A percentile compares a stretch with the other conserved stretches of the same genome.
phyloP scores from a whole-genome alignment of 1,140 invertebrate genomes.

The Apocrypta bakeri region DNA sequence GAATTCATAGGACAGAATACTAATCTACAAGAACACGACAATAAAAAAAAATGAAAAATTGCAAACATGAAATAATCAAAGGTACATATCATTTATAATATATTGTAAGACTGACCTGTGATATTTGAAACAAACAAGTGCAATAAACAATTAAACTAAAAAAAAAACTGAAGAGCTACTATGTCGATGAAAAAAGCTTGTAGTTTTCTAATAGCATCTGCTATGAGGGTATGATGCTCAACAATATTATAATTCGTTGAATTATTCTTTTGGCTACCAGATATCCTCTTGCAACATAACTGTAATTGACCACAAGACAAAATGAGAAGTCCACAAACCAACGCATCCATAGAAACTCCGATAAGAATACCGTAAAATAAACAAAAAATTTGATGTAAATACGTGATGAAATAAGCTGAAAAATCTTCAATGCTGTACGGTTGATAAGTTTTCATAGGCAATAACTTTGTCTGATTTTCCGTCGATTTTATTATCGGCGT shows the following conservation, averaged over 20 bases:
- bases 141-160: slow-evolving; percentile 59
- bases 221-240: not conserved
- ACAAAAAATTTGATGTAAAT: not conserved
- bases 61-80: not conserved
- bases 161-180: slow-evolving; percentile 54
- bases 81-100: not conserved
- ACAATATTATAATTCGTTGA: not conserved
- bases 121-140: slow-evolving; percentile 58
- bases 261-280: too few species aligned
- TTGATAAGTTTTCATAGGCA: not conserved
- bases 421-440: not conserved
- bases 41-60: not conserved
- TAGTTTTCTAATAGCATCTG: not conserved
- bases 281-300: slow-evolving; percentile 57
- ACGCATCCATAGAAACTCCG: slow-evolving; percentile 58
- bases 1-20: not conserved
- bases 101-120: slow-evolving; percentile 57
- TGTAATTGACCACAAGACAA: slow-evolving; percentile 57
- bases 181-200: slow-evolving; percentile 54
- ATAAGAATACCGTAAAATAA: slow-evolving; percentile 49
- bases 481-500: not conserved
- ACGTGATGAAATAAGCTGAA: not conserved
- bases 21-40: not conserved
- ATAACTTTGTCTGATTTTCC: too few species aligned
- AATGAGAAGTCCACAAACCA: slow-evolving; percentile 54